Evolutionary conservation across 1,140 invertebrate species (phyloP).

Genomic region (Trachymyrmex cornetzi): DNA sequence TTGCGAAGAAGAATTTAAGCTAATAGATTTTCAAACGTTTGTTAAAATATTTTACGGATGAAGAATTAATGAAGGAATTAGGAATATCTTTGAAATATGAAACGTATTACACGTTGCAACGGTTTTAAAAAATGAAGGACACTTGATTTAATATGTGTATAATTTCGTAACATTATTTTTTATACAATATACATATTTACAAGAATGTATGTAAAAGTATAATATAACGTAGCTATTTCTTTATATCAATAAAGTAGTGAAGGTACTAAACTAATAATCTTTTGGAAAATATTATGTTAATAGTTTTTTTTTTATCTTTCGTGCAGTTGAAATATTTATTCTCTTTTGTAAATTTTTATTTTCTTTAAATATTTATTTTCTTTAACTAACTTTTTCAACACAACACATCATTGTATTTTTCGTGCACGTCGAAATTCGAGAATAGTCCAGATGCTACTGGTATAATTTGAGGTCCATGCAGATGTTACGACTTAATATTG

Average conservation of each 20-base stretch:
- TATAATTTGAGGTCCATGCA: slow-evolving; percentile 17
- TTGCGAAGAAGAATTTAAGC: neutral
- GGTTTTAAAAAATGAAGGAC: no score
- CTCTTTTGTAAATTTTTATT: neutral
- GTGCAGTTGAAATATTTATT: neutral
- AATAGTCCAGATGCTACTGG: slow-evolving; percentile 37
- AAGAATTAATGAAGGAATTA: neutral
- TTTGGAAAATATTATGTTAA: neutral
- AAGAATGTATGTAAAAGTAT: no score
- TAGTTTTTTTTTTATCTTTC: neutral
- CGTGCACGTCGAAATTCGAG: slow-evolving; percentile 58
- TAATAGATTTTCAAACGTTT: neutral
- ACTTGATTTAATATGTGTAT: no score
- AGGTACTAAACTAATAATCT: neutral
- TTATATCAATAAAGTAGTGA: no score
- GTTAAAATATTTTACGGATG: neutral
- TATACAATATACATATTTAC: no score
- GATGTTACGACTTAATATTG: slow-evolving; percentile 50
- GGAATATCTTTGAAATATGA: no score
- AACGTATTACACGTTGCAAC: no score
- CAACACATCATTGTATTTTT: neutral
- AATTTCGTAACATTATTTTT: no score
- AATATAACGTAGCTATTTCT: no score
- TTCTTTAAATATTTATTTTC: neutral
- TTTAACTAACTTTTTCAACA: neutral